These are phyloP conservation scores for Campoletis sonorensis DNA, from an alignment of 1,140 invertebrate genomes.

Conservation along the genomic window DNA sequence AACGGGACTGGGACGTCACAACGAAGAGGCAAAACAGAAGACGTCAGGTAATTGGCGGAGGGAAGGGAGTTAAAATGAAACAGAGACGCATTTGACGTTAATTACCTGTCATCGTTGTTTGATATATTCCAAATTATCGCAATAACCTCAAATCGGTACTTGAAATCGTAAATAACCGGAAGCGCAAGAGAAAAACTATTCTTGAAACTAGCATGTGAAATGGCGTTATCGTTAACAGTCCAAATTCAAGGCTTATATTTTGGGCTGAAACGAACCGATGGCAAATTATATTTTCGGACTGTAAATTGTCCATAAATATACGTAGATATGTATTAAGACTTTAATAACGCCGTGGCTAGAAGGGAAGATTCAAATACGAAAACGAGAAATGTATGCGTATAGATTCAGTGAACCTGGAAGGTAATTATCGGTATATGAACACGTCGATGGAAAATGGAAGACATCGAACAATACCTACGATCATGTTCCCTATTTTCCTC, in stretches of 20 bases:
- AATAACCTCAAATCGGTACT: not conserved
- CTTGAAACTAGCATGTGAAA: too few species aligned
- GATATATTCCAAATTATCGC: not conserved
- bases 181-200: too few species aligned
- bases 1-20: not conserved
- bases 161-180: too few species aligned
- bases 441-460: slow-evolving; percentile 62
- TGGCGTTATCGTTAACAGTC: too few species aligned
- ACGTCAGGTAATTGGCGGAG: not conserved
- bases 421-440: slow-evolving; percentile 65
- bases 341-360: not conserved
- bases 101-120: not conserved
- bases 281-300: not conserved
- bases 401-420: slow-evolving; percentile 52
- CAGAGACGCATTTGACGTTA: not conserved
- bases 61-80: not conserved
- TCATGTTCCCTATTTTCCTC: not conserved
- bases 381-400: not conserved
- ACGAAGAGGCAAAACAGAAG: not conserved
- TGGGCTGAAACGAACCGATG: not conserved
- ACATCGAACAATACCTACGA: slow-evolving; percentile 62
- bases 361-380: not conserved
- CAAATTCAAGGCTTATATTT: not conserved
- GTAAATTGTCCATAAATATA: too few species aligned
- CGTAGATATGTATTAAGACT: not conserved